Percentiles rank a stretch among this genome's conserved stretches.
These are phyloP conservation scores for Lepeophtheirus nordmannii DNA, from an alignment of 2,888 invertebrate genomes.

Conservation along the genomic window DNA sequence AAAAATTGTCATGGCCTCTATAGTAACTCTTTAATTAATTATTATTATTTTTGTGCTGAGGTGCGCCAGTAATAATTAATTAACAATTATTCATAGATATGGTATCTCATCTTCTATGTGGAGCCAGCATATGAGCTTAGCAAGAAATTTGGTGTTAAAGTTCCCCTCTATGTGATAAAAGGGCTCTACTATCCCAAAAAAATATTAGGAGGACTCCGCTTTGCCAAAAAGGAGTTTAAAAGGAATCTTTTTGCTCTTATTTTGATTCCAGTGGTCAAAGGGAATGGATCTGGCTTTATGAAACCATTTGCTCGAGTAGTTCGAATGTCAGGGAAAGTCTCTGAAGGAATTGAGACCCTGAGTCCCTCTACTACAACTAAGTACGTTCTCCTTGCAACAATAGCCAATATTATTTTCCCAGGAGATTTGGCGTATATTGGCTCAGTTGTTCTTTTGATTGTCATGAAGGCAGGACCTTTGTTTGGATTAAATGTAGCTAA, in stretches of 20 bases:
- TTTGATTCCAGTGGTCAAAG: constrained; percentile 6
- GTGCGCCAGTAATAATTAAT: too few relatives aligned
- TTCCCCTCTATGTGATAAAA: constrained; percentile 4
- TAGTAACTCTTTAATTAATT: neutral
- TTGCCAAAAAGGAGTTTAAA: constrained; percentile 15
- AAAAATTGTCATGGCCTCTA: neutral
- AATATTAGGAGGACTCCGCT: constrained; percentile 9
- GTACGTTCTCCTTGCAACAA: constrained; percentile 11
- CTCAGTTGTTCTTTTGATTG: constrained; percentile 5
- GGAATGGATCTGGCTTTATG: constrained; percentile 20
- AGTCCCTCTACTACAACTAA: constrained; percentile 16
- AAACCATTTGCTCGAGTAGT: constrained; percentile 16
- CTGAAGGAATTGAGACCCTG: constrained; percentile 6
- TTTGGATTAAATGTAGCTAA: constrained; percentile 3
- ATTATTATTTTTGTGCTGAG: too few relatives aligned
- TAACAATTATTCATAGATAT: neutral
- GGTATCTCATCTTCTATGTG: constrained; percentile 16
- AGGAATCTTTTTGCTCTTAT: constrained; percentile 6
- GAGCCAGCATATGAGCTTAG: constrained; percentile 3
- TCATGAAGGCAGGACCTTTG: constrained; percentile 18
- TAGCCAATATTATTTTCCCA: constrained; percentile 1
- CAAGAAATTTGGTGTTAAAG: constrained; percentile 8
- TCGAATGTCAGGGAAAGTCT: neutral
- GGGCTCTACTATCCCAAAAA: constrained; percentile 4
- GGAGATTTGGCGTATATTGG: constrained; percentile 13